Base-by-base conservation (phyloP, 2,797 vertebrate genomes). In the Aldrovandia affinis region DNA sequence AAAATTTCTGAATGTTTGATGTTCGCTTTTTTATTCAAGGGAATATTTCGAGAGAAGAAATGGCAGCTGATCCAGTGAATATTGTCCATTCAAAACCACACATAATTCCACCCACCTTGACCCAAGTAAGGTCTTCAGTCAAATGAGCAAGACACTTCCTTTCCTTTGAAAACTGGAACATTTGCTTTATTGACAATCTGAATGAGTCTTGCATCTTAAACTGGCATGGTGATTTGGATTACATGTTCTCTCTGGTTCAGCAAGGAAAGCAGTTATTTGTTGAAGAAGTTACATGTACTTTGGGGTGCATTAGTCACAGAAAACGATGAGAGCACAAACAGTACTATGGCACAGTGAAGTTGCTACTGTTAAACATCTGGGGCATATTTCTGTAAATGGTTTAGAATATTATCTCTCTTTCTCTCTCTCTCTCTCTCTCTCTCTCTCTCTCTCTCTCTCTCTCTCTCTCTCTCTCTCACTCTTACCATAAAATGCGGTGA, bases 401-500 rank as follows among this genome's bases (percentile, higher is more conserved):
- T n/a, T n/a, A n/a, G n/a, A n/a, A n/a, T n/a, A n/a, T n/a, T n/a
- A n/a, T n/a, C n/a, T n/a, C n/a, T n/a, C n/a, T n/a, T n/a, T n/a
- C n/a, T n/a, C n/a, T n/a, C n/a, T n/a, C n/a, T n/a, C n/a, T n/a
- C n/a, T 15, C 61, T 9, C 36, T 25, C 15, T 89, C 84, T 88
- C 18, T 87, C 77, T 84, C 84, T 88, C 85, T 85, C 81, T 82
- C 84, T 91, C 87, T 87, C 82, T 57, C 79, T 86, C 84, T 81
- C 47, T 15, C 25, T 83, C 85, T 81, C 42, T 83, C 47, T 84
- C 2, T 22, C 80, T 77, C 83, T 88, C 50, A 18, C 44, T 30
- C 20, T 57, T 47, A 83, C 78, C 33, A 18, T 20, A 59, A 20
- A 9, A n/a, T n/a, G 22, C 5, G n/a, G n/a, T n/a, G n/a, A n/a